Conservation (phyloP, 2,888 invertebrate species). For the Ormyrus rosae region DNA sequence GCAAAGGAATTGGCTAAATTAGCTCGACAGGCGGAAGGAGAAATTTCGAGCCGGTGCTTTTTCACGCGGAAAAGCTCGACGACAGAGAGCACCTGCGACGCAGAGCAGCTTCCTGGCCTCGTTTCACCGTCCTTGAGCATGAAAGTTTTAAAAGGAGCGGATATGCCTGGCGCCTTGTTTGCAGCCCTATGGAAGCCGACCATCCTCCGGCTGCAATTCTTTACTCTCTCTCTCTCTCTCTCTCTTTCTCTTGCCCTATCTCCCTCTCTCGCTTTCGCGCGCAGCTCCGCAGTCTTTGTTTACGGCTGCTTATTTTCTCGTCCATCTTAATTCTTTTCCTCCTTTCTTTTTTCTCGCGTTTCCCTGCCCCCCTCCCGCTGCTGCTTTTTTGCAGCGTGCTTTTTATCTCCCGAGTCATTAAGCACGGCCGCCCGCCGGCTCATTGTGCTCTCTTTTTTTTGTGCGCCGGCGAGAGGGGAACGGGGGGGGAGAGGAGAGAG, state of each 20-base stretch:
- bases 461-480: not conserved
- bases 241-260: no score
- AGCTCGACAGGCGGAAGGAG: no score
- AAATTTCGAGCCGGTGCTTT: no score
- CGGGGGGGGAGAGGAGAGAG: no score
- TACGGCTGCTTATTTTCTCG: slow-evolving; percentile 47
- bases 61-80: not conserved
- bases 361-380: no score
- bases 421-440: slow-evolving; percentile 43
- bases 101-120: not conserved
- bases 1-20: no score
- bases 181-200: not conserved
- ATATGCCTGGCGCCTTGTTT: not conserved
- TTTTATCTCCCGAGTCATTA: slow-evolving; percentile 52
- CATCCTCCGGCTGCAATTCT: slow-evolving; percentile 17
- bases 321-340: slow-evolving; percentile 49
- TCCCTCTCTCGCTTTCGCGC: no score
- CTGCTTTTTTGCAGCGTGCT: slow-evolving; percentile 14
- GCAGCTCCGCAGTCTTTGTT: slow-evolving; percentile 17
- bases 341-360: slow-evolving; percentile 23
- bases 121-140: slow-evolving; percentile 23
- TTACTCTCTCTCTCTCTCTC: not conserved
- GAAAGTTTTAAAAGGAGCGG: slow-evolving; percentile 43
- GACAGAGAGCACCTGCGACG: slow-evolving; percentile 8
- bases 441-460: slow-evolving; percentile 24